A percentile compares a stretch with the other conserved stretches of the same genome.
phyloP scores from a whole-genome alignment of 2,888 invertebrate genomes.

The Drosophila atroscutellata region DNA sequence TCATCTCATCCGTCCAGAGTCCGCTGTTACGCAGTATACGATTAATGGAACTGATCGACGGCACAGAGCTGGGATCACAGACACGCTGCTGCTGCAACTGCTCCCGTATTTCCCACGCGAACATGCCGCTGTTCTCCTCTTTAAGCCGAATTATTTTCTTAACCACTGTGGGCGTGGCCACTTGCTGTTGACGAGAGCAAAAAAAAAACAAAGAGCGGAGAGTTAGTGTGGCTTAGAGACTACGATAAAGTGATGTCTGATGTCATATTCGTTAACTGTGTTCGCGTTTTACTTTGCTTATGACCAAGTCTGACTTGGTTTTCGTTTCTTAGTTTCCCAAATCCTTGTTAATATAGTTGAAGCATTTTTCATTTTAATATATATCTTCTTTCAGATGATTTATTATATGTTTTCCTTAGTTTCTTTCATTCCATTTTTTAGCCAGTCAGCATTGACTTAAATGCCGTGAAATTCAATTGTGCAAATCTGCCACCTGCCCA shows the following conservation, averaged over 20 bases:
- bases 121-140: slow-evolving; percentile 97
- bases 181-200: slow-evolving; percentile 90
- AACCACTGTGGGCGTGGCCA: slow-evolving; percentile 97
- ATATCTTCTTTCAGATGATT: neutral
- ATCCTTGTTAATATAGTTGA: neutral
- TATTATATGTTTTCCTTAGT: neutral
- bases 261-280: neutral
- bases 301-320: neutral
- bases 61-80: slow-evolving; percentile 95
- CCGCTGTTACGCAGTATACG: slow-evolving; percentile 95
- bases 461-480: slow-evolving; percentile 83
- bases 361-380: neutral
- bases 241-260: neutral
- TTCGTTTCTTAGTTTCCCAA: neutral
- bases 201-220: slow-evolving; percentile 16
- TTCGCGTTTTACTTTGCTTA: neutral
- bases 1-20: slow-evolving; percentile 90
- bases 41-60: slow-evolving; percentile 97
- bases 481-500: neutral
- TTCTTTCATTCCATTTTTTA: neutral
- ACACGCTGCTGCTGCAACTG: slow-evolving; percentile 94
- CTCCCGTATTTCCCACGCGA: slow-evolving; percentile 98
- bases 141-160: slow-evolving; percentile 97
- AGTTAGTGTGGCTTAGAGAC: neutral
- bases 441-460: slow-evolving; percentile 57